These are phyloP conservation scores for Hesperophylax magnus DNA, from an alignment of 1,140 invertebrate genomes.

Conservation along the genomic window DNA sequence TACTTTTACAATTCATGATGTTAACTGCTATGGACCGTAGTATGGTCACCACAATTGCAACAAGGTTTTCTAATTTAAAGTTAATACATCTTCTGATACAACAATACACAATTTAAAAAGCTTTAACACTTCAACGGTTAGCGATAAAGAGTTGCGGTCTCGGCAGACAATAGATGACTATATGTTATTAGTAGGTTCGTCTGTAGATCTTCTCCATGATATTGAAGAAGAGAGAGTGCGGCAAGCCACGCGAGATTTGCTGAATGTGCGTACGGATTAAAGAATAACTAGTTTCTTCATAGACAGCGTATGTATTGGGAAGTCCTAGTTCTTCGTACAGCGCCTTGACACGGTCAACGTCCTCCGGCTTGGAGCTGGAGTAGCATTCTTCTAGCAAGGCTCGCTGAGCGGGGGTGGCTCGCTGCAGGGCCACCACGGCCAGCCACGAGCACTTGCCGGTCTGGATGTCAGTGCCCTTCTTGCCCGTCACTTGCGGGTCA, in stretches of 20 bases:
- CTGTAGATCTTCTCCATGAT: slow-evolving; percentile 87
- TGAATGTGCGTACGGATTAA: slow-evolving; percentile 87
- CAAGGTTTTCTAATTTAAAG: too few relatives aligned
- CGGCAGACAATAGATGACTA: too few relatives aligned
- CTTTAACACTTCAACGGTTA: too few relatives aligned
- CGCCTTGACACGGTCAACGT: slow-evolving; percentile 81
- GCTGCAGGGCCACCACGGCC: slow-evolving; percentile 88
- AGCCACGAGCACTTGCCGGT: slow-evolving; percentile 98
- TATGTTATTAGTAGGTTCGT: slow-evolving; percentile 60
- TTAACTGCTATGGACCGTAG: too few relatives aligned
- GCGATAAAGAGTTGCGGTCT: too few relatives aligned
- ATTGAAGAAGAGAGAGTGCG: slow-evolving; percentile 87
- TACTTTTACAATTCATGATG: too few relatives aligned
- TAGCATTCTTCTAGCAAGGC: slow-evolving; percentile 87
- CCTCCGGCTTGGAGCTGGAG: slow-evolving; percentile 78
- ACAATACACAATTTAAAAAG: too few relatives aligned
- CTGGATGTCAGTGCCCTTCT: slow-evolving; percentile 92
- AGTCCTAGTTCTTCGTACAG: slow-evolving; percentile 87
- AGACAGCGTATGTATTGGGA: slow-evolving; percentile 82
- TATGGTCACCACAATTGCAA: too few relatives aligned
- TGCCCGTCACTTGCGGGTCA: slow-evolving; percentile 87
- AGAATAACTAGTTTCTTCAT: slow-evolving; percentile 90
- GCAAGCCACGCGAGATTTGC: slow-evolving; percentile 86
- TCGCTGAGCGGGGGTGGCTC: slow-evolving; percentile 80
- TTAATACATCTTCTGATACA: too few relatives aligned